Conservation (phyloP, 2,113 vertebrate species). For the Petromus typicus region DNA sequence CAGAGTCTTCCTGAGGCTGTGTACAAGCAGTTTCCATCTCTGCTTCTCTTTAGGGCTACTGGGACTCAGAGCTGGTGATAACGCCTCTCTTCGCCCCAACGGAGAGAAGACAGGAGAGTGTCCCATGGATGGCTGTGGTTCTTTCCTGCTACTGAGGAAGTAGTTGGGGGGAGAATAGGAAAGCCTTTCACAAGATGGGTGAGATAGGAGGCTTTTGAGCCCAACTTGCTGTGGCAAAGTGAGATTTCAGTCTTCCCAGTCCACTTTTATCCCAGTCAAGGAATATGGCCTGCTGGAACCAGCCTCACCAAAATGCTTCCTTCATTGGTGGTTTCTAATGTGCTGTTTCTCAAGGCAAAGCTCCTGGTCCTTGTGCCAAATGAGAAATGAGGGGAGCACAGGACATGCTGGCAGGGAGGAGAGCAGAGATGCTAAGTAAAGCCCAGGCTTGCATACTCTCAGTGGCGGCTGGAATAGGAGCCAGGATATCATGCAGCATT, state of each 20-base stretch:
- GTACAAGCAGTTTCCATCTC: background rate
- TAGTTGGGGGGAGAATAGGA: background rate
- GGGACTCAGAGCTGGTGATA: background rate
- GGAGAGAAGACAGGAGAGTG: background rate
- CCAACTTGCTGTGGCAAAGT: background rate
- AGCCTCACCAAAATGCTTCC: background rate
- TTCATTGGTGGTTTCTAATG: background rate
- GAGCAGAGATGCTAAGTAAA: slow-evolving; percentile 52
- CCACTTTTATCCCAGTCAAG: background rate
- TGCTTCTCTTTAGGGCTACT: background rate
- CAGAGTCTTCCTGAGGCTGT: background rate
- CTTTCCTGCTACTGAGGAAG: background rate
- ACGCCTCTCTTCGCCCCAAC: background rate
- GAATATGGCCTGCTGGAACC: background rate
- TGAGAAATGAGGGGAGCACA: background rate
- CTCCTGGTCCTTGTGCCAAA: background rate
- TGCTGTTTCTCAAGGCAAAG: background rate
- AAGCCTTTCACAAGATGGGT: background rate
- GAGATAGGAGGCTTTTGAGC: background rate
- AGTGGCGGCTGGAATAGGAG: background rate
- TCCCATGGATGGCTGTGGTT: background rate
- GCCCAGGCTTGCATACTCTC: background rate
- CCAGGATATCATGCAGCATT: background rate
- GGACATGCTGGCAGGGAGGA: slow-evolving; percentile 5
- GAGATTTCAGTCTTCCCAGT: background rate